phyloP scores from a whole-genome alignment of 2,113 vertebrate species.

The Smithornis capensis region DNA sequence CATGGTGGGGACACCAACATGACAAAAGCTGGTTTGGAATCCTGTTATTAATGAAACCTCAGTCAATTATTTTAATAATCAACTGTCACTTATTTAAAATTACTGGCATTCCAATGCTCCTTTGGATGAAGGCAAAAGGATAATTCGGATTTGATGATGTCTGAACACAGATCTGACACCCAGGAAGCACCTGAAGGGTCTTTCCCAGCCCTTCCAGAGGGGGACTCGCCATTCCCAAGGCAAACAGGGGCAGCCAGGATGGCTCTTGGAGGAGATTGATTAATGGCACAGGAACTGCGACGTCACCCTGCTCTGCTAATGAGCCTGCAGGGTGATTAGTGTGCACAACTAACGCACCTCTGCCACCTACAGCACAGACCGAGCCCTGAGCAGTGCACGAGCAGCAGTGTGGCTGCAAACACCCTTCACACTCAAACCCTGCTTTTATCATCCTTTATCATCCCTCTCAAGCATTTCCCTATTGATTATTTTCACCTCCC shows the following conservation, averaged over 20 bases:
- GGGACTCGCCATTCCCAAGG: neutral
- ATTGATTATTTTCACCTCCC: neutral
- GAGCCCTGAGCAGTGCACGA: too few species aligned
- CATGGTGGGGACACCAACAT: constrained; percentile 38
- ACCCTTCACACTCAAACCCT: accelerated
- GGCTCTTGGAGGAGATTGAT: neutral
- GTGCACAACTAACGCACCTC: constrained; percentile 15
- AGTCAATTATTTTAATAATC: constrained; percentile 60
- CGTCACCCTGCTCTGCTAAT: neutral
- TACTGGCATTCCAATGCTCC: neutral
- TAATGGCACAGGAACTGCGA: neutral
- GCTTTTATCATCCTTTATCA: too few species aligned
- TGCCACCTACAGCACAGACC: constrained; percentile 47
- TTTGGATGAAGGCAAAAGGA: neutral
- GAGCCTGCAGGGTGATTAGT: neutral
- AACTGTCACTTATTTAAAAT: constrained; percentile 10
- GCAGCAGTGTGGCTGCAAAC: too few species aligned
- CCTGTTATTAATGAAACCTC: constrained; percentile 50
- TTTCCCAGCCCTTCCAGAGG: neutral
- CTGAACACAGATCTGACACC: neutral
- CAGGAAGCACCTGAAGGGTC: neutral
- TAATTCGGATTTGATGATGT: neutral
- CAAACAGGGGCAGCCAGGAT: neutral
- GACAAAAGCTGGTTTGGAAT: constrained; percentile 40
- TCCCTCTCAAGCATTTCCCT: neutral